Percentiles rank a stretch among this genome's conserved stretches.
phyloP scores from a whole-genome alignment of 2,888 invertebrate genomes.

The Calameuta idolon region DNA sequence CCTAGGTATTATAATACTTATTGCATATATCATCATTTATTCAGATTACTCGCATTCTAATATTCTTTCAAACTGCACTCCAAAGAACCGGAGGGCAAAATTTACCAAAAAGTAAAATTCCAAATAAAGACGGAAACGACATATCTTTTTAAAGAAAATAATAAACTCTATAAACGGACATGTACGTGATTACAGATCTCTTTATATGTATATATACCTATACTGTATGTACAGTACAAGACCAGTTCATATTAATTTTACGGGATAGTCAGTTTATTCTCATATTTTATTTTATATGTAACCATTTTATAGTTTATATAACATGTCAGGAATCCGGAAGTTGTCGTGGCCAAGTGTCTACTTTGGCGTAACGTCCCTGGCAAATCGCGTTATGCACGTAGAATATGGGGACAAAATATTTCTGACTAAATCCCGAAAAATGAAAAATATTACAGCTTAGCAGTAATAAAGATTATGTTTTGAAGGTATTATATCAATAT shows the following conservation, averaged over 20 bases:
- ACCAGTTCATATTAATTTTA: not conserved
- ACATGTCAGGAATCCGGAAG: not conserved
- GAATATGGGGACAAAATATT: not conserved
- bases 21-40: slow-evolving; percentile 15
- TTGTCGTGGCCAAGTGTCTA: not conserved
- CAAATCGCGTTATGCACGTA: not conserved
- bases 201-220: not conserved
- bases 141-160: not conserved
- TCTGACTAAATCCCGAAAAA: not conserved
- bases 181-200: not conserved
- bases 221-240: slow-evolving; percentile 48
- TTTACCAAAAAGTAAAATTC: not conserved
- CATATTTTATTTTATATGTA: not conserved
- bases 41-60: slow-evolving; percentile 11
- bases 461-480: not conserved
- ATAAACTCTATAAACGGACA: not conserved
- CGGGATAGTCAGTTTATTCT: not conserved
- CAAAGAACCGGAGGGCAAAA: not conserved
- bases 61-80: not conserved
- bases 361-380: not conserved
- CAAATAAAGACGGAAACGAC: not conserved
- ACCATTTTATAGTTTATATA: not conserved
- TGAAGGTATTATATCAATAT: not conserved
- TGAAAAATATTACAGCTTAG: not conserved
- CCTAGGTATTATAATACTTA: slow-evolving; percentile 47